Evolutionary conservation across 2,888 invertebrate genomes (phyloP), one percentile per base, ranked within the genome.

Genomic region (Tyria jacobaeae): DNA sequence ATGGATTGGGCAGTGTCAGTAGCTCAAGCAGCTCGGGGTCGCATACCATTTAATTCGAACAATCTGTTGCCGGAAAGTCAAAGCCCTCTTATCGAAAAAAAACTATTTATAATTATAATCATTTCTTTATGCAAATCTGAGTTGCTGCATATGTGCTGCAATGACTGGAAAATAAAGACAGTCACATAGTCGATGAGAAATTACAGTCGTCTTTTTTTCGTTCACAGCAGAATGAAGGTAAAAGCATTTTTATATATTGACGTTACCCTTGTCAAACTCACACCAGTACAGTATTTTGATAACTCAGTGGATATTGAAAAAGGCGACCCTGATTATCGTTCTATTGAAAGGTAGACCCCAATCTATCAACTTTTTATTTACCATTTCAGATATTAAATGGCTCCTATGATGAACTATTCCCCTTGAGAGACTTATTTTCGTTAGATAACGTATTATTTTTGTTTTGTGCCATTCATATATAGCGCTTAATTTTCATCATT

Each of bases 321-420:
- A 60, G 65, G 64, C 57, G 71, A 71, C 77, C 75, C 72, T 76
- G 77, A 75, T 75, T 76, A 75, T 74, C 51, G 64, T 64, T 61
- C 67, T 64, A 74, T 74, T 76, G 75, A 71, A 76, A 74, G 44
- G 60, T 51, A 66, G 58, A 59, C 61, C 52, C 62, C 50, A 73
- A 53, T 53, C 63, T 61, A 62, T 56, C 57, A 66, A 65, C 58
- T 62, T 70, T 66, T 65, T 69, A 65, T 74, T 64, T 70, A 57
- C 54, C 66, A 66, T 64, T 69, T 57, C n/a, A 35, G 60, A 49
- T 68, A 70, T 62, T 62, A 61, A 70, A 74, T 75, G 57, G 54
- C 47, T 39, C 10, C 47, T 4, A 12, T 3, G 21, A 25, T 39
- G 25, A 25, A 53, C 37, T 10, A 3, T n/a, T 35, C 59, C 60